A percentile compares a stretch with the other conserved stretches of the same genome.
Evolutionary conservation across 1,140 invertebrate genomes (phyloP).

Genomic region (Protaetia brevitarsis): DNA sequence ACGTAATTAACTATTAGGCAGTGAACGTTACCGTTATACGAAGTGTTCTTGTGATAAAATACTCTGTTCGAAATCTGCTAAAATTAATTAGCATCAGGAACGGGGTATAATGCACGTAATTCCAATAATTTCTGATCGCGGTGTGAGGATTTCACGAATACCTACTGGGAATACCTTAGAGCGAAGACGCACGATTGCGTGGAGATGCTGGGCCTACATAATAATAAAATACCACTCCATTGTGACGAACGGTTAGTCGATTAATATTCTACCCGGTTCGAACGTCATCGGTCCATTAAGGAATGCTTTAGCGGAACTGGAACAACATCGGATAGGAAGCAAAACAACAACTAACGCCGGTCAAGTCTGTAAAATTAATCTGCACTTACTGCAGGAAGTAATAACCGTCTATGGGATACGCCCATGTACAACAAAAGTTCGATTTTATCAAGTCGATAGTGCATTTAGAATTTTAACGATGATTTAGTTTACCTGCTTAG

Average conservation of each 20-base stretch:
- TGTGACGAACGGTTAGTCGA: not conserved
- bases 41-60: not conserved
- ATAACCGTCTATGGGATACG: not conserved
- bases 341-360: not conserved
- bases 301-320: not conserved
- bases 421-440: not conserved
- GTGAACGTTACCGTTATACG: not conserved
- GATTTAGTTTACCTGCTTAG: too few species aligned
- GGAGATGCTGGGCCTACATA: not conserved
- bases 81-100: slow-evolving; percentile 6
- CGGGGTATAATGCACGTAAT: slow-evolving; percentile 11
- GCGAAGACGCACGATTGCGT: not conserved
- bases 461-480: too few species aligned
- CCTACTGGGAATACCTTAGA: not conserved
- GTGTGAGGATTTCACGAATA: slow-evolving; percentile 1
- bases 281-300: slow-evolving; percentile 17
- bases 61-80: not conserved
- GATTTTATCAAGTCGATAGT: slow-evolving; percentile 4
- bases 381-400: not conserved
- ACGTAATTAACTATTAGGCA: not conserved
- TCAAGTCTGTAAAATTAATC: slow-evolving; percentile 6
- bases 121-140: not conserved
- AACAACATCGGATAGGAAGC: not conserved
- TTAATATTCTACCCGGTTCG: not conserved
- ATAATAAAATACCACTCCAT: slow-evolving; percentile 12